phyloP scores from a whole-genome alignment of 1,140 invertebrate genomes.

The Drosophila equinoxialis region DNA sequence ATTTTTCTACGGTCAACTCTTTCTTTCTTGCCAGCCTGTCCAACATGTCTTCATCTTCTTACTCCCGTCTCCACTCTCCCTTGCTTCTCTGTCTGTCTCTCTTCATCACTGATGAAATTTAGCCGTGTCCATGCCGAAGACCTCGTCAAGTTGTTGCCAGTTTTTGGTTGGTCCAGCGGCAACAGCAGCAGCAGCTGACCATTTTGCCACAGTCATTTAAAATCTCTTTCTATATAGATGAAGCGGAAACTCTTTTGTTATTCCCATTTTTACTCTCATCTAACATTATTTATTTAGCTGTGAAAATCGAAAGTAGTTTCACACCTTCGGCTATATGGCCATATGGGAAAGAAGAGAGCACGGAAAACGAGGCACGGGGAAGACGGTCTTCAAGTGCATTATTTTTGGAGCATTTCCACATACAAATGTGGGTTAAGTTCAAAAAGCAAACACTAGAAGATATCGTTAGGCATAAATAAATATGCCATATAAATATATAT shows the following conservation, averaged over 20 bases:
- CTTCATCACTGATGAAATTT: constrained; percentile 52
- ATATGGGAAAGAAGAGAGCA: background rate
- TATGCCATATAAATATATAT: constrained; percentile 27
- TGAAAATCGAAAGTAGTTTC: constrained; percentile 77
- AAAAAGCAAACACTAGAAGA: constrained; percentile 58
- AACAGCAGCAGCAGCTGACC: constrained; percentile 23
- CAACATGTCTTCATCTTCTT: constrained; percentile 20
- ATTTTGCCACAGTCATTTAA: constrained; percentile 21
- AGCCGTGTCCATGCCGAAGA: constrained; percentile 49
- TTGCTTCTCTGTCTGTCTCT: background rate
- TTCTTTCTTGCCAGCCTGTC: constrained; percentile 39
- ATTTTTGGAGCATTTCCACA: constrained; percentile 26
- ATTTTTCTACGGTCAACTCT: constrained; percentile 67
- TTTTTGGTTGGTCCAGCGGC: background rate
- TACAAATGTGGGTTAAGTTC: constrained; percentile 68
- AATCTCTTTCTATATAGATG: background rate
- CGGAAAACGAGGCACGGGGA: background rate
- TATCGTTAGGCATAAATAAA: constrained; percentile 46
- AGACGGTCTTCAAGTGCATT: constrained; percentile 14
- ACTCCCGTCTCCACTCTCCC: too few species aligned
- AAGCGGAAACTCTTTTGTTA: constrained; percentile 19
- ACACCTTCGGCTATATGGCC: constrained; percentile 43
- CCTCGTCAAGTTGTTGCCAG: background rate
- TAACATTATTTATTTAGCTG: constrained; percentile 73
- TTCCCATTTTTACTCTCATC: constrained; percentile 46